Percentiles rank a stretch among this genome's conserved stretches.
phyloP scores from a whole-genome alignment of 2,888 invertebrate species.

The Sycophila texana region DNA sequence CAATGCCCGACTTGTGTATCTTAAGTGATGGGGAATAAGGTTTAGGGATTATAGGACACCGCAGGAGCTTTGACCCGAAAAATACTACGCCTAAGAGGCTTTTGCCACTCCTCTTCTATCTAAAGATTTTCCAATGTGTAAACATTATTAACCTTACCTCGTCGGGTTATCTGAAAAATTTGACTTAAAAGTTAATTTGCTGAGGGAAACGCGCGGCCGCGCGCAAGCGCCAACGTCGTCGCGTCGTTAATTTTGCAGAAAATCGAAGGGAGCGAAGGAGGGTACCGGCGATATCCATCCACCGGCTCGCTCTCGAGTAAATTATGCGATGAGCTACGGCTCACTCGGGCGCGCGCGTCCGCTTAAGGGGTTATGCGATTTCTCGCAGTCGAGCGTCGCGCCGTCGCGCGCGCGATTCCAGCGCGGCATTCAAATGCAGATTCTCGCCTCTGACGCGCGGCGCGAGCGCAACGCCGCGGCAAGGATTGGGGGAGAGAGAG shows the following conservation, averaged over 20 bases:
- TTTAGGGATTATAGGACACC: conserved; percentile 30
- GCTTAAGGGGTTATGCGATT: conserved; percentile 28
- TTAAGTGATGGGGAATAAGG: conserved; percentile 32
- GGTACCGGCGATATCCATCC: too few relatives aligned
- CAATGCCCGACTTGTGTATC: conserved; percentile 19
- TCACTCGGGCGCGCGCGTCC: background rate
- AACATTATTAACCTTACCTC: background rate
- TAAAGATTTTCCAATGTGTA: background rate
- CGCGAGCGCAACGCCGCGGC: background rate
- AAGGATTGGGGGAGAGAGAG: too few relatives aligned
- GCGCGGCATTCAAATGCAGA: conserved; percentile 50
- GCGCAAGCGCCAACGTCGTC: too few relatives aligned
- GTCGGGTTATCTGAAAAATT: background rate
- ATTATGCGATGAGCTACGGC: conserved; percentile 12
- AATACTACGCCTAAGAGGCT: conserved; percentile 26
- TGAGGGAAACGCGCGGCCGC: too few relatives aligned
- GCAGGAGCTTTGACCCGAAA: background rate
- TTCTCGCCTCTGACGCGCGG: conserved; percentile 26
- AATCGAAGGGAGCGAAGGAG: too few relatives aligned
- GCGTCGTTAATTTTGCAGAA: too few relatives aligned
- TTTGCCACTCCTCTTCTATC: background rate
- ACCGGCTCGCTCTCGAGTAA: conserved; percentile 8
- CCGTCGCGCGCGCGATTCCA: conserved; percentile 35
- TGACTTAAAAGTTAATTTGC: background rate
- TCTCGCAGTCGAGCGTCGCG: conserved; percentile 27